phyloP scores from a whole-genome alignment of 1,140 invertebrate genomes.

The Gryllus bimaculatus region DNA sequence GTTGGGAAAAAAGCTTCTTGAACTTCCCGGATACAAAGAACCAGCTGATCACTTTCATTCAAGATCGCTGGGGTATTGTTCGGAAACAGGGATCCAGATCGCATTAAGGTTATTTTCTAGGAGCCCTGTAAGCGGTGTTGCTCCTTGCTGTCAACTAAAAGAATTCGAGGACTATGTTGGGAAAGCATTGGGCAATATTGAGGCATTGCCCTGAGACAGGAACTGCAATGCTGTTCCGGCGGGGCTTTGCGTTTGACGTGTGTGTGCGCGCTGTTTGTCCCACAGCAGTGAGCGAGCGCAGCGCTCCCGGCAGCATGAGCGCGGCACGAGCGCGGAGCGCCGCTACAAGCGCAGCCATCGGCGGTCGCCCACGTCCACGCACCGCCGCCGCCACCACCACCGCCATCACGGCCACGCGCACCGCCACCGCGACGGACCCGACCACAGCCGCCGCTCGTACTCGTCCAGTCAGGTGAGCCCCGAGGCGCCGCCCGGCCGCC shows the following conservation, averaged over 20 bases:
- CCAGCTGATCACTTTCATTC: too few relatives aligned
- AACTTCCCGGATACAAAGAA: too few relatives aligned
- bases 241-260: background rate
- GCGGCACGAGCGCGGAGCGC: conserved; percentile 47
- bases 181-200: too few relatives aligned
- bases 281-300: conserved; percentile 47
- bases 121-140: too few relatives aligned
- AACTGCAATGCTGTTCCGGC: too few relatives aligned
- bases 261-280: background rate
- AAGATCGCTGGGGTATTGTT: too few relatives aligned
- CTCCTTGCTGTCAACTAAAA: too few relatives aligned
- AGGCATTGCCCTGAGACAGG: too few relatives aligned
- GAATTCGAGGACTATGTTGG: too few relatives aligned
- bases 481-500: conserved; percentile 11
- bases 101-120: too few relatives aligned
- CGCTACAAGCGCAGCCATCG: conserved; percentile 52
- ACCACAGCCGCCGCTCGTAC: conserved; percentile 23
- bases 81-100: too few relatives aligned
- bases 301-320: conserved; percentile 48
- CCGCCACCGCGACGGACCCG: conserved; percentile 17
- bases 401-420: conserved; percentile 28
- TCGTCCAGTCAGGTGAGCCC: conserved; percentile 29
- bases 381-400: conserved; percentile 35
- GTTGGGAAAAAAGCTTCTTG: too few relatives aligned
- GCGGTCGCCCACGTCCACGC: conserved; percentile 45